phyloP scores from a whole-genome alignment of 1,140 invertebrate species.

The Spodoptera frugiperda region DNA sequence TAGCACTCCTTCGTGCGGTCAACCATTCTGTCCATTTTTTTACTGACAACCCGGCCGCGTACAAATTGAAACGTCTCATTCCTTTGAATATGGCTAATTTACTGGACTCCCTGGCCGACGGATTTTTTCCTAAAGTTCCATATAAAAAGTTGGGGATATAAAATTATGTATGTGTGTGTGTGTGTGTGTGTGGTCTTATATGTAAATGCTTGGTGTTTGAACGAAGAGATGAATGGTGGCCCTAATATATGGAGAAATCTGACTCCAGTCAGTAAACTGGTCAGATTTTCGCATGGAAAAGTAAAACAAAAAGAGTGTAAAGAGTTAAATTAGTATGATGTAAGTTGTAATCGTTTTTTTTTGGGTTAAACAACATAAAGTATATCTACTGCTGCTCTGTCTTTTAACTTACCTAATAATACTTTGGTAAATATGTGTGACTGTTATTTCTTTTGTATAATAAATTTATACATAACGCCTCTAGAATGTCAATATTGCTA shows the following conservation, averaged over 20 bases:
- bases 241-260: slow-evolving; percentile 24
- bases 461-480: no score
- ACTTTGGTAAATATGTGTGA: no score
- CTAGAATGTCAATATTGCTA: no score
- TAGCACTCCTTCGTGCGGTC: slow-evolving; percentile 37
- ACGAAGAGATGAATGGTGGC: slow-evolving; percentile 2
- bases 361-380: no score
- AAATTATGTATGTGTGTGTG: slow-evolving; percentile 38
- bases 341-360: not conserved
- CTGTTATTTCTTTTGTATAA: no score
- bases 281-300: slow-evolving; percentile 22
- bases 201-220: slow-evolving; percentile 10
- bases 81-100: slow-evolving; percentile 64
- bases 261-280: slow-evolving; percentile 19
- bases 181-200: slow-evolving; percentile 11
- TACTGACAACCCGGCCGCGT: slow-evolving; percentile 55
- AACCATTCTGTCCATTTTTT: slow-evolving; percentile 50
- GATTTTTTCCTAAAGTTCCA: slow-evolving; percentile 53
- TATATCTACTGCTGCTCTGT: no score
- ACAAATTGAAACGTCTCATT: slow-evolving; percentile 57
- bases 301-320: not conserved
- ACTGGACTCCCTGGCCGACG: slow-evolving; percentile 50
- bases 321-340: not conserved
- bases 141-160: slow-evolving; percentile 35
- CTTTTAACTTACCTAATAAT: no score